phyloP scores from a whole-genome alignment of 2,113 vertebrate genomes.

The Petroica traversi region DNA sequence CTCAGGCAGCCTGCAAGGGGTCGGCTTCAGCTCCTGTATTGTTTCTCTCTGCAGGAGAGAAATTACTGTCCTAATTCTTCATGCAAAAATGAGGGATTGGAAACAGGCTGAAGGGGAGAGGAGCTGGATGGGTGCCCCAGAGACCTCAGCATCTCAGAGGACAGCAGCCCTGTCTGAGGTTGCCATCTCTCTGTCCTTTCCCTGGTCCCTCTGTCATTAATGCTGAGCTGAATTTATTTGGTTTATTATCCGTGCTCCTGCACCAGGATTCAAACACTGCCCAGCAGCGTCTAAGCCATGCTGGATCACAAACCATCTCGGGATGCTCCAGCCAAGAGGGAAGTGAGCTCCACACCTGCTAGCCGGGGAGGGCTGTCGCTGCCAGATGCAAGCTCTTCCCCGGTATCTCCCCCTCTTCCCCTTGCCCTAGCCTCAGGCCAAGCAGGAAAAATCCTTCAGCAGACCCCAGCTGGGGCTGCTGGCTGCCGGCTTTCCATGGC shows the following conservation, averaged over 20 bases:
- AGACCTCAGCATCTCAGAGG: background rate
- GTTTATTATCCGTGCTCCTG: background rate
- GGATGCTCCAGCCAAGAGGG: slow-evolving; percentile 31
- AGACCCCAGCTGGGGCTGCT: slow-evolving; percentile 44
- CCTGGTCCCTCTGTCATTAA: background rate
- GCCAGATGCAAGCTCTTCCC: slow-evolving; percentile 21
- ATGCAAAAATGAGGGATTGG: background rate
- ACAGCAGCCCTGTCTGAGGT: background rate
- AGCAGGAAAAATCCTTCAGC: slow-evolving; percentile 54
- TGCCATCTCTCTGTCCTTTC: background rate
- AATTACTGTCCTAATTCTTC: slow-evolving; percentile 34
- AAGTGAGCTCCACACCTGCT: slow-evolving; percentile 17
- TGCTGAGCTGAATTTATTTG: background rate
- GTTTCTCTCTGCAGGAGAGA: slow-evolving; percentile 3
- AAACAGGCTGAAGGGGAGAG: slow-evolving; percentile 10
- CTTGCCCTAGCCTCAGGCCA: slow-evolving; percentile 35
- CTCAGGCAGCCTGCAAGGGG: slow-evolving; percentile 14
- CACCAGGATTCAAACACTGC: background rate
- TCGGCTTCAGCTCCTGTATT: slow-evolving; percentile 18
- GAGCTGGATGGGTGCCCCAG: background rate
- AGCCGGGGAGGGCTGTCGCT: background rate
- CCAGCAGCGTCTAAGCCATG: background rate
- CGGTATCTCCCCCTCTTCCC: background rate
- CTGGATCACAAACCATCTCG: background rate
- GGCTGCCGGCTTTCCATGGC: slow-evolving; percentile 51